A percentile compares a stretch with the other conserved stretches of the same genome.
phyloP scores from a whole-genome alignment of 2,113 vertebrate species.

The Petromus typicus region DNA sequence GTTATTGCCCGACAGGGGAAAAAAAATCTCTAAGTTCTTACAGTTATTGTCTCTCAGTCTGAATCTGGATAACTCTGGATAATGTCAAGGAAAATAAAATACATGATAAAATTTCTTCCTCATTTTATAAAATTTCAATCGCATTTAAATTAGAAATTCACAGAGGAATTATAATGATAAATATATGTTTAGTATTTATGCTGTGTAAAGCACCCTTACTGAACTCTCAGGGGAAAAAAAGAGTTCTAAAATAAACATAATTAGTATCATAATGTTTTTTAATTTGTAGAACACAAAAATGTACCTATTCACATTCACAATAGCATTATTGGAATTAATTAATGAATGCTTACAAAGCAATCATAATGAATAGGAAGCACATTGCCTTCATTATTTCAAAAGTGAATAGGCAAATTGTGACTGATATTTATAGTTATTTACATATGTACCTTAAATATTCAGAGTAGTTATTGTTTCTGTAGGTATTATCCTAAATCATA shows the following conservation, averaged over 20 bases:
- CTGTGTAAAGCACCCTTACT: neutral
- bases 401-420: constrained; percentile 31
- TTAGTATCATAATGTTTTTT: constrained; percentile 57
- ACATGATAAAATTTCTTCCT: neutral
- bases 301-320: constrained; percentile 43
- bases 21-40: neutral
- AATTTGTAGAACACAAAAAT: constrained; percentile 60
- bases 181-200: constrained; percentile 51
- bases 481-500: neutral
- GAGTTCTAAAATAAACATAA: constrained; percentile 35
- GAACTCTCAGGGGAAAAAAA: constrained; percentile 26
- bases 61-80: neutral
- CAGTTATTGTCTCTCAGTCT: neutral
- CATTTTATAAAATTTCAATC: constrained; percentile 46
- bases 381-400: constrained; percentile 50
- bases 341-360: constrained; percentile 64
- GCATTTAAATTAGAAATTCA: neutral
- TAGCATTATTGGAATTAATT: constrained; percentile 60
- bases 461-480: neutral
- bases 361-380: neutral
- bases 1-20: neutral
- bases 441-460: neutral
- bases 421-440: constrained; percentile 42
- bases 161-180: constrained; percentile 40
- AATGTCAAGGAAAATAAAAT: constrained; percentile 30